Evolutionary conservation across 2,113 vertebrate genomes (phyloP).

Genomic region (Crotalus tigris): DNA sequence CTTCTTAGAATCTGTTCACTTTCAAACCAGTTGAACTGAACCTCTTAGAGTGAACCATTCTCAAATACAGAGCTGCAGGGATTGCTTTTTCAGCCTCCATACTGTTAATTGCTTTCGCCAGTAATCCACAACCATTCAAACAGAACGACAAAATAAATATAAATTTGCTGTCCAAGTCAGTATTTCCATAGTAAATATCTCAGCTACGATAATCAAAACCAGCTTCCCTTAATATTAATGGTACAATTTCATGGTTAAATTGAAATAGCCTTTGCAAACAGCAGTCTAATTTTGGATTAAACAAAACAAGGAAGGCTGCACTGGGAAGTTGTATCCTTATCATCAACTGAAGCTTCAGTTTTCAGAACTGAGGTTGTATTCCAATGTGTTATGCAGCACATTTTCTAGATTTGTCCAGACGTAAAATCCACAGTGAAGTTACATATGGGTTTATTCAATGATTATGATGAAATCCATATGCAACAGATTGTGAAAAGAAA

Average conservation of each 20-base stretch:
- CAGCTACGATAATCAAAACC: neutral
- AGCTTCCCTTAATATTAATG: neutral
- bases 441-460: neutral
- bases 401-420: neutral
- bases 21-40: conserved; percentile 46
- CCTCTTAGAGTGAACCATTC: neutral
- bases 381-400: neutral
- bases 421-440: neutral
- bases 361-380: neutral
- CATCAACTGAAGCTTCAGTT: neutral
- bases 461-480: neutral
- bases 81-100: neutral
- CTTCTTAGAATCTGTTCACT: conserved; percentile 43
- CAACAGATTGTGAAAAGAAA: neutral
- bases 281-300: neutral
- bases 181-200: neutral
- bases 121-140: neutral
- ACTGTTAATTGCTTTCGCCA: neutral
- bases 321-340: neutral
- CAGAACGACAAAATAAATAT: conserved; percentile 5
- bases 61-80: neutral
- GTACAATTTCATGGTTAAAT: neutral
- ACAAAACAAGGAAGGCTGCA: neutral
- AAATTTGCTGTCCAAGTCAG: neutral
- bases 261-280: neutral